Base-by-base conservation (phyloP, 2,113 vertebrate species). In the Microcebus jonahi region DNA sequence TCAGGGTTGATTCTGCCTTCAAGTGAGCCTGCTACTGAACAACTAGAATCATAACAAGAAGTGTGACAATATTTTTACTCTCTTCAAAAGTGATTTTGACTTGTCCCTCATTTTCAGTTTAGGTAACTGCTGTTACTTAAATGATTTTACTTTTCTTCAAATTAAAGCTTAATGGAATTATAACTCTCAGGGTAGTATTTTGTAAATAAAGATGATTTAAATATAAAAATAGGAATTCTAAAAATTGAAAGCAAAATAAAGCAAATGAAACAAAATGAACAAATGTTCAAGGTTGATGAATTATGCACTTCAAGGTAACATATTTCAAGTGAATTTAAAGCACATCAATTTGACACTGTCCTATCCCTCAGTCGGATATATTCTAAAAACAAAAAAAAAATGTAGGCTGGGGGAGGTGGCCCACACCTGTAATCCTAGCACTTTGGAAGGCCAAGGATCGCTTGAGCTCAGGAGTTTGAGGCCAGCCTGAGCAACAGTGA, bases 101-200 rank as follows among this genome's bases (percentile, higher is more conserved):
- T 93, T 92, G 71, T 90, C 31, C 12, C 63, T 95, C 29, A 84
- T 96, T 93, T 96, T 97, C 87, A 91, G 25, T 98, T 97, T 98
- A 98, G 99, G 98, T 98, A 98, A 98, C 97, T 11, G 0, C 80
- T 95, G 98, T 99, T 99, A 98, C 98, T 98, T 99, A 98, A 98
- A 85, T 96, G 92, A 96, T 91, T 96, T 86, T 97, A 97, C 76
- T 96, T 98, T 98, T 25, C 98, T 98, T 99, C 98, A 98, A 98
- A 98, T 98, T 98, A 98, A 98, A 98, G 98, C 98, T 98, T 98
- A 96, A 98, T 98, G 98, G 96, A 98, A 97, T 97, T 97, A 97
- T 96, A 98, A 98, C 98, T 98, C 98, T 99, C 98, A 99, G 98
- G 98, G 98, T 98, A 98, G 98, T 97, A 87, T 97, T 98, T 98